These are phyloP conservation scores for Eulemur macaco DNA, from an alignment of 2,113 vertebrate species.

Conservation along the genomic window DNA sequence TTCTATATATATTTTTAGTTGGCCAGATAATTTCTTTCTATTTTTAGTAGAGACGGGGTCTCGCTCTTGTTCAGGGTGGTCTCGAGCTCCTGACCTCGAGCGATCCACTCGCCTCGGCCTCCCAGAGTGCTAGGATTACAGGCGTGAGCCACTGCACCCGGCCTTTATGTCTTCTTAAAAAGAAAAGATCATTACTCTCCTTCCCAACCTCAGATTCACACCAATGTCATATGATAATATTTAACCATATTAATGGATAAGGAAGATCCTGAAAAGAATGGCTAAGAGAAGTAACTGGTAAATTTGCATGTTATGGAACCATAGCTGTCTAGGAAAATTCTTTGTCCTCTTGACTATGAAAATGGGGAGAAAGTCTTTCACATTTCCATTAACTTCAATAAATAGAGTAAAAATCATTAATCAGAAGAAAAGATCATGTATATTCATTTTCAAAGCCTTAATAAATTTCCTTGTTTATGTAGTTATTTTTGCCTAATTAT, in stretches of 20 bases:
- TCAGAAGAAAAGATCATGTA: neutral
- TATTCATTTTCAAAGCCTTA: neutral
- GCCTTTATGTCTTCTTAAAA: neutral
- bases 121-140: no score
- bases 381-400: neutral
- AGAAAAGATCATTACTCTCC: neutral
- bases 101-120: no score
- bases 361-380: neutral
- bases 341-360: neutral
- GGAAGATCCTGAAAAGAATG: neutral
- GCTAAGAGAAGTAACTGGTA: neutral
- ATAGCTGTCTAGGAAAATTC: neutral
- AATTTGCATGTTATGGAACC: neutral
- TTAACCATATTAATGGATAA: neutral
- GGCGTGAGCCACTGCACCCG: no score
- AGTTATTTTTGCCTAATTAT: neutral
- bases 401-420: slow-evolving; percentile 4
- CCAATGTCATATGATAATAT: neutral
- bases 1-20: no score
- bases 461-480: neutral
- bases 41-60: no score
- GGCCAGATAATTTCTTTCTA: no score
- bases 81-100: no score
- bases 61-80: no score
- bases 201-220: neutral